Evolutionary conservation across 2,797 vertebrate genomes (phyloP).

Genomic region (Lepilemur septentrionalis): DNA sequence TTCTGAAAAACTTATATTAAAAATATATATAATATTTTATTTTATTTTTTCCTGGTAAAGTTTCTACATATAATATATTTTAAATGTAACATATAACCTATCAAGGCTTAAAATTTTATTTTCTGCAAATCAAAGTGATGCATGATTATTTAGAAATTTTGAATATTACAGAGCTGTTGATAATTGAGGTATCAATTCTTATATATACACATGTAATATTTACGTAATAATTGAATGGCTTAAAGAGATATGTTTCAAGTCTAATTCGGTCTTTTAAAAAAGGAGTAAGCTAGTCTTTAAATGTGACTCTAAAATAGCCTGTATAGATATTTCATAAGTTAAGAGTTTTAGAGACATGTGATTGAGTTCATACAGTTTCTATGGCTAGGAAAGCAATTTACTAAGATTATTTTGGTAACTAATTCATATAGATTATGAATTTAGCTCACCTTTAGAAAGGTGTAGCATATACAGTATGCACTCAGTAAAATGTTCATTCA

Average conservation of each 20-base stretch:
- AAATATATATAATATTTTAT: not conserved
- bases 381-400: not conserved
- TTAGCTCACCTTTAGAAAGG: not conserved
- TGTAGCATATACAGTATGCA: not conserved
- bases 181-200: not conserved
- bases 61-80: not conserved
- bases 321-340: not conserved
- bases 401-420: not conserved
- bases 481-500: not conserved
- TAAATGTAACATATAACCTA: not conserved
- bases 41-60: not conserved
- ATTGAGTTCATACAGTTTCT: not conserved
- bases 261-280: not conserved
- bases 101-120: not conserved
- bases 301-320: not conserved
- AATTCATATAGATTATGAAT: not conserved
- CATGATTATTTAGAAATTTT: not conserved
- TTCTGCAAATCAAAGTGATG: not conserved
- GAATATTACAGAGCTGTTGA: not conserved
- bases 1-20: not conserved
- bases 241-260: not conserved
- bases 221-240: not conserved
- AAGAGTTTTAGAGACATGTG: not conserved
- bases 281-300: not conserved
- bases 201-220: not conserved